These are phyloP conservation scores for Virgularia gustaviana DNA, from an alignment of 92 coral and sea anemone species.

Conservation along the genomic window DNA sequence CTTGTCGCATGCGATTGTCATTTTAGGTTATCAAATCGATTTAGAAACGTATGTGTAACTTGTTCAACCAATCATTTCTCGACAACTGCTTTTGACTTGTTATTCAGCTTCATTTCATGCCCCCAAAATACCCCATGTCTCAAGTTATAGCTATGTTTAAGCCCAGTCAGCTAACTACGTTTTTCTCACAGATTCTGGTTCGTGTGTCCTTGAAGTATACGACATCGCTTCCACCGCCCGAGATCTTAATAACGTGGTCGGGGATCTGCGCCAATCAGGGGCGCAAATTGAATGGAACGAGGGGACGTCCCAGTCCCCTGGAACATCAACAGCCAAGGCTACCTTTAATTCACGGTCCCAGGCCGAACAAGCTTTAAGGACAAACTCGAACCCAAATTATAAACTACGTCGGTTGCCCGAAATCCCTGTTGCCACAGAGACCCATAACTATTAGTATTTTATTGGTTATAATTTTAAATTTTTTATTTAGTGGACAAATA, in stretches of 20 bases:
- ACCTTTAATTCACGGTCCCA: slow-evolving; percentile 57
- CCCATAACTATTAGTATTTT: slow-evolving; percentile 26
- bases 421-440: slow-evolving; percentile 51
- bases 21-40: no score
- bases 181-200: slow-evolving; percentile 58
- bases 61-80: no score
- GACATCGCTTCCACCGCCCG: slow-evolving; percentile 50
- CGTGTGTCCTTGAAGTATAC: slow-evolving; percentile 64
- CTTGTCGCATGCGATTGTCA: no score
- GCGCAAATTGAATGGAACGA: slow-evolving; percentile 59
- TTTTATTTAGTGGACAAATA: slow-evolving; percentile 19
- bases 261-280: slow-evolving; percentile 64
- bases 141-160: no score
- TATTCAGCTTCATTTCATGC: no score
- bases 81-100: no score
- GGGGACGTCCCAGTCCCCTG: slow-evolving; percentile 7
- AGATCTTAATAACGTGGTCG: slow-evolving; percentile 62
- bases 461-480: slow-evolving; percentile 32
- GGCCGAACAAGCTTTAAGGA: slow-evolving; percentile 62
- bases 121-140: no score
- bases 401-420: slow-evolving; percentile 67
- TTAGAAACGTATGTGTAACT: no score
- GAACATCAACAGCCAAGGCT: slow-evolving; percentile 50
- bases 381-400: slow-evolving; percentile 62
- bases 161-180: neutral